Evolutionary conservation across 2,888 invertebrate genomes (phyloP), one percentile per base, ranked within the genome.

Genomic region (Cyclophora albipunctata): DNA sequence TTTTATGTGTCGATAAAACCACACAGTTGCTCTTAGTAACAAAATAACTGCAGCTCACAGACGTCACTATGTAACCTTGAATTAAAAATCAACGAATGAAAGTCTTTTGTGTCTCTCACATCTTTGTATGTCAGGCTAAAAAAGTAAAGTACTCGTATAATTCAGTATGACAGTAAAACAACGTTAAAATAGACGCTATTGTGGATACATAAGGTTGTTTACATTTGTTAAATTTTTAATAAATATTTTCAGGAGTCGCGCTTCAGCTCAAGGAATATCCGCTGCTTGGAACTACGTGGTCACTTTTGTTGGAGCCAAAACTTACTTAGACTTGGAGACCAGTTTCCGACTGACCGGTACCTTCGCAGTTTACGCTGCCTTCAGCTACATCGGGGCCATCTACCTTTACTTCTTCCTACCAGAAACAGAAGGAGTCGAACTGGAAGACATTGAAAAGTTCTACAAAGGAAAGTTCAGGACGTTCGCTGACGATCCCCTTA

Each of bases 221-320:
- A 20, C 20, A 20, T 20, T 20, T 20, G 20, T 20, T 20, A 20
- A 20, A 20, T 20, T 20, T 20, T 20, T 20, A 20, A 20, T 20
- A 20, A 20, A 20, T 37, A 37, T 37, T 61, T 60, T 3, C 72
- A 87, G 89, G 70, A 87, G 87, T 49, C 81, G 90, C 5, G 85
- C 89, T 1, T 71, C 81, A 42, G 82, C 89, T 0, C 89, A 87
- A 66, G 90, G 90, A 0, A 59, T 90, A 3, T 81, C 88, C 3
- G 90, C 90, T 0, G 90, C 89, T 1, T 69, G 78, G 49, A 84
- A 85, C 58, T 90, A 90, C 63, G 58, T 85, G 1, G 74, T 90
- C 45, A 80, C 77, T 34, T 90, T 90, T 63, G 57, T 88, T 3
- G 84, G 81, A 7, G 73, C 88, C 20, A 90, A 90, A 62, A 86